Evolutionary conservation across 2,797 vertebrate genomes (phyloP).

Genomic region (Hydrolagus colliei): DNA sequence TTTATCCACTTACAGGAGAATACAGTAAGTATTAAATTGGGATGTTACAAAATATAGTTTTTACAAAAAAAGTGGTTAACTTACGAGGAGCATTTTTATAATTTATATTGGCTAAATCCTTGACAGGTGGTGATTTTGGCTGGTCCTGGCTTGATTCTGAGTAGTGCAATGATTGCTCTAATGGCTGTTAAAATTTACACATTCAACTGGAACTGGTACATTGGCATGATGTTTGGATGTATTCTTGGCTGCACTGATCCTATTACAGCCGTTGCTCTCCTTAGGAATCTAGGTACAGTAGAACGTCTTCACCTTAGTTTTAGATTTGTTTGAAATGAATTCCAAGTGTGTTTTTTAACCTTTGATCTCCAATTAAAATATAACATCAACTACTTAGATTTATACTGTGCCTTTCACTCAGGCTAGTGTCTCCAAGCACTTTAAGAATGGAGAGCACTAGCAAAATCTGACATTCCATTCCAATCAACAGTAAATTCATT

Average conservation of each 20-base stretch:
- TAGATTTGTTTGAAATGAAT: conserved; percentile 16
- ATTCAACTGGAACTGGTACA: conserved; percentile 36
- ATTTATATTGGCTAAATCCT: conserved; percentile 32
- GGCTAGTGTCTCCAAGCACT: too few species aligned
- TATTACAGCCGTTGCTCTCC: conserved; percentile 43
- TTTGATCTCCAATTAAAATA: background rate
- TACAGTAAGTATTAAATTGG: background rate
- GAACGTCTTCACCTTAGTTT: conserved; percentile 24
- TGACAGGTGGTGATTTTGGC: conserved; percentile 48
- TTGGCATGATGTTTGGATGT: conserved; percentile 42
- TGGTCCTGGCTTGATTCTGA: conserved; percentile 45
- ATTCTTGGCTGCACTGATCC: conserved; percentile 49
- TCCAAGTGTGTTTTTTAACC: background rate
- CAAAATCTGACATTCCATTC: background rate
- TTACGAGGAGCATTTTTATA: background rate
- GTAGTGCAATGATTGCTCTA: conserved; percentile 44
- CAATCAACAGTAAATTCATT: background rate
- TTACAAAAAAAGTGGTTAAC: conserved; percentile 12
- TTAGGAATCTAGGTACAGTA: conserved; percentile 48
- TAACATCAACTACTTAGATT: too few species aligned
- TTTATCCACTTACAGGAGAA: too few species aligned
- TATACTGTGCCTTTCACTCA: too few species aligned
- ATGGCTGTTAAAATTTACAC: conserved; percentile 36
- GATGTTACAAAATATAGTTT: conserved; percentile 1
- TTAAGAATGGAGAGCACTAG: background rate